Conservation (phyloP, 2,888 invertebrate genomes). For the Epicampocera succincta region DNA sequence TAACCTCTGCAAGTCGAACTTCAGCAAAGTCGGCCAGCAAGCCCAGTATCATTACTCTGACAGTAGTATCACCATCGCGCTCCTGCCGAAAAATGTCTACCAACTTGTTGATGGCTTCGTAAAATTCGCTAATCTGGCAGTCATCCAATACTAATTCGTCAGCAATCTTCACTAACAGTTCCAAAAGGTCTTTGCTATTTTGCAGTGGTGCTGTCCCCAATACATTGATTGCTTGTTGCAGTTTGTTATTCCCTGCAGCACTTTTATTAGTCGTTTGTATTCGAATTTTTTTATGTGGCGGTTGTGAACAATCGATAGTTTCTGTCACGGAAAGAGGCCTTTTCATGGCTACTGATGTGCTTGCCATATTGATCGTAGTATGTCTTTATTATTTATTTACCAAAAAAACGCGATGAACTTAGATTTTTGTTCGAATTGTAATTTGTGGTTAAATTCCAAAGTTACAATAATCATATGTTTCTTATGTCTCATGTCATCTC, state of each 20-base stretch:
- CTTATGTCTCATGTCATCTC: too few relatives aligned
- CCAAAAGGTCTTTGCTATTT: slow-evolving; percentile 76
- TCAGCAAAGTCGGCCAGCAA: slow-evolving; percentile 77
- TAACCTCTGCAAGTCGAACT: slow-evolving; percentile 75
- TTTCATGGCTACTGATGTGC: slow-evolving; percentile 66
- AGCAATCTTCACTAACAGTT: slow-evolving; percentile 78
- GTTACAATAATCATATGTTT: too few relatives aligned
- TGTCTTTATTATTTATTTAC: neutral
- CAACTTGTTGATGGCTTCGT: slow-evolving; percentile 76
- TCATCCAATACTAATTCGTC: slow-evolving; percentile 77
- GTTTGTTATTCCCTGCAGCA: slow-evolving; percentile 64
- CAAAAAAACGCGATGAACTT: too few relatives aligned
- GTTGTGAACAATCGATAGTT: slow-evolving; percentile 69
- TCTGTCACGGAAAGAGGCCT: slow-evolving; percentile 71
- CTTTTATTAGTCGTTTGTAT: slow-evolving; percentile 73
- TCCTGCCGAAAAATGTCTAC: slow-evolving; percentile 79
- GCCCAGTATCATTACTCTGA: slow-evolving; percentile 78
- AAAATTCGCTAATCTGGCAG: slow-evolving; percentile 74
- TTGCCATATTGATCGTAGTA: slow-evolving; percentile 38
- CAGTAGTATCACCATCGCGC: slow-evolving; percentile 76
- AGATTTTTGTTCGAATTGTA: too few relatives aligned
- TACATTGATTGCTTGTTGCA: slow-evolving; percentile 72
- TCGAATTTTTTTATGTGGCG: slow-evolving; percentile 76
- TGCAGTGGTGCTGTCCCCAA: slow-evolving; percentile 70
- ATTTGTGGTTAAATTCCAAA: too few relatives aligned